phyloP scores from a whole-genome alignment of 1,140 invertebrate genomes.

The Drosophila nebulosa region DNA sequence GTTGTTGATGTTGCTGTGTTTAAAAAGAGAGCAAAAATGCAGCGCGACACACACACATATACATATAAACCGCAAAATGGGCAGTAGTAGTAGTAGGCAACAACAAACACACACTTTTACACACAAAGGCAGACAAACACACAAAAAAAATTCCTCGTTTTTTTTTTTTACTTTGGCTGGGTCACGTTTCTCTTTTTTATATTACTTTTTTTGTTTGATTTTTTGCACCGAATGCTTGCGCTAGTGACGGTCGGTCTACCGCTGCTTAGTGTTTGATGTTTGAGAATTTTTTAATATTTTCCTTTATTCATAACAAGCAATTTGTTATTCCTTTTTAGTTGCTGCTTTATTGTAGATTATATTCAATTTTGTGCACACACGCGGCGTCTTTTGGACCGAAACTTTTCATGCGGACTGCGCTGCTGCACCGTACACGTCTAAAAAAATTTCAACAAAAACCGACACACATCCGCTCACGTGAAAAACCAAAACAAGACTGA shows the following conservation, averaged over 20 bases:
- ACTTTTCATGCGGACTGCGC: constrained; percentile 5
- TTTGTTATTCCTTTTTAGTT: not conserved
- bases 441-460: constrained; percentile 5
- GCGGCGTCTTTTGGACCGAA: constrained; percentile 26
- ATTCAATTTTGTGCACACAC: constrained; percentile 22
- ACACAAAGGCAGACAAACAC: constrained; percentile 32
- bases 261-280: not conserved
- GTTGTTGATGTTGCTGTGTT: constrained; percentile 32
- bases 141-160: constrained; percentile 21
- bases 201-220: constrained; percentile 48
- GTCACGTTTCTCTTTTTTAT: constrained; percentile 67
- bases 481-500: constrained; percentile 4
- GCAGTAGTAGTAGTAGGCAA: constrained; percentile 13
- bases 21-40: constrained; percentile 17
- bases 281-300: not conserved
- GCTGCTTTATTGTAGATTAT: not conserved
- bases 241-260: too few species aligned
- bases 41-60: not conserved
- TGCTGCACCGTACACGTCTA: not conserved
- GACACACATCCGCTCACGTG: constrained; percentile 1
- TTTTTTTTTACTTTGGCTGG: constrained; percentile 45
- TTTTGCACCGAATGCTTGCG: constrained; percentile 13
- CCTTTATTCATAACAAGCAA: not conserved
- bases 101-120: constrained; percentile 19
- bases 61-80: not conserved